Conservation (phyloP, 2,797 vertebrate species). For the Knipowitschia caucasica region DNA sequence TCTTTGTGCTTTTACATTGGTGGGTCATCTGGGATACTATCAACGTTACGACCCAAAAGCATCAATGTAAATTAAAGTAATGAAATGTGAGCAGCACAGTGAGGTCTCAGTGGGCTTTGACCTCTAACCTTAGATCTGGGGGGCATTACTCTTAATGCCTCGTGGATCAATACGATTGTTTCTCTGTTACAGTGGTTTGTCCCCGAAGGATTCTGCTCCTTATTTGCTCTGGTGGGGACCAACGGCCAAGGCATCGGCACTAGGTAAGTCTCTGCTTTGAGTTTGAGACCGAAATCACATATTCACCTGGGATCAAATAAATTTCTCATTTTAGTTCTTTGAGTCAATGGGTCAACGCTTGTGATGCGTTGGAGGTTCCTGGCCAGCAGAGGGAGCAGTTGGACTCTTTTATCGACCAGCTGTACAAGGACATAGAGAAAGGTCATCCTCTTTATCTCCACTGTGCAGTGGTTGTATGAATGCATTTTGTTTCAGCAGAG, state of each 20-base stretch:
- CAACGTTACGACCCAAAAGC: neutral
- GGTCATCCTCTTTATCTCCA: constrained; percentile 73
- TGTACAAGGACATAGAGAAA: constrained; percentile 98
- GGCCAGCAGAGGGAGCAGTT: constrained; percentile 87
- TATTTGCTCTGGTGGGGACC: constrained; percentile 93
- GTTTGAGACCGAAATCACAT: neutral
- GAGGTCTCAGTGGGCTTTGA: neutral
- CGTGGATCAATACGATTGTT: constrained; percentile 10
- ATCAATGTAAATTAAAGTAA: neutral
- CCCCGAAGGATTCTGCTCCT: constrained; percentile 90
- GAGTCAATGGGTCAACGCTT: constrained; percentile 96
- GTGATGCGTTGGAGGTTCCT: constrained; percentile 87
- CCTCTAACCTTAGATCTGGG: constrained; percentile 1
- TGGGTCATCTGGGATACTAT: neutral
- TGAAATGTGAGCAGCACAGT: neutral
- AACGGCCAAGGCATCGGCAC: constrained; percentile 99
- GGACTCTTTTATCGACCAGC: constrained; percentile 92
- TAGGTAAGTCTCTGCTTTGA: constrained; percentile 74
- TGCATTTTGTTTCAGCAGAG: constrained; percentile 16
- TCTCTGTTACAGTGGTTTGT: constrained; percentile 88
- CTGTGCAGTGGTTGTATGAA: constrained; percentile 30
- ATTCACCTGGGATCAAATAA: neutral
- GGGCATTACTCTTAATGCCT: neutral
- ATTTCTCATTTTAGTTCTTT: constrained; percentile 78
- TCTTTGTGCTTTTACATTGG: too few relatives aligned